phyloP scores from a whole-genome alignment of 1,140 invertebrate species.

The Dendrolimus kikuchii region DNA sequence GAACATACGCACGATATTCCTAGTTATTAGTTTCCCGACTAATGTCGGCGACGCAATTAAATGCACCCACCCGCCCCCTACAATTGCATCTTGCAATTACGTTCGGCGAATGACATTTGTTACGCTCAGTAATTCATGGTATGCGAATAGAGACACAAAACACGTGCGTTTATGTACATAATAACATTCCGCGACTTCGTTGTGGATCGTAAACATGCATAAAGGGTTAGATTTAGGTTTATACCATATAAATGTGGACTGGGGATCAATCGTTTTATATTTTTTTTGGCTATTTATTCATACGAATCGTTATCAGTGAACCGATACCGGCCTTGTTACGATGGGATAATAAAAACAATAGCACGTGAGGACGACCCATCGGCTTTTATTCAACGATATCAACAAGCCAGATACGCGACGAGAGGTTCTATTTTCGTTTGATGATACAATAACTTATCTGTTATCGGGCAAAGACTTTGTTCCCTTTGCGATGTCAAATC shows the following conservation, averaged over 20 bases:
- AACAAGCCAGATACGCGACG: conserved; percentile 40
- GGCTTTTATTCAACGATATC: conserved; percentile 29
- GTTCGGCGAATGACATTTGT: not conserved
- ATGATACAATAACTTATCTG: conserved; percentile 53
- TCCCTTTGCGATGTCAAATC: not conserved
- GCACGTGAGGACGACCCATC: conserved; percentile 45
- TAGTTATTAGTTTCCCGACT: conserved; percentile 11
- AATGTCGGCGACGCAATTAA: conserved; percentile 23
- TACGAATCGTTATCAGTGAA: conserved; percentile 44
- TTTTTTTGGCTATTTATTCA: conserved; percentile 20
- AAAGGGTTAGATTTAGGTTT: no score
- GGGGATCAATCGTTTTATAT: conserved; percentile 10
- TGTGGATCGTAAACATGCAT: conserved; percentile 14
- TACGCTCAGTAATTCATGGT: conserved; percentile 1
- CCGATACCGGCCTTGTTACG: conserved; percentile 27
- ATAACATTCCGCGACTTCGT: conserved; percentile 37
- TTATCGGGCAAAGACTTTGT: conserved; percentile 62
- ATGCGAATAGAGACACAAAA: conserved; percentile 6
- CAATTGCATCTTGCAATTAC: not conserved
- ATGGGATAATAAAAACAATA: conserved; percentile 63
- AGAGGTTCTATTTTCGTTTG: conserved; percentile 54
- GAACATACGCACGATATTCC: not conserved
- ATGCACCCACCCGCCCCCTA: conserved; percentile 17
- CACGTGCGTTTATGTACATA: conserved; percentile 51
- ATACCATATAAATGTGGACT: no score